Percentiles rank a stretch among this genome's conserved stretches.
These are phyloP conservation scores for Tolmerus cingulatus DNA, from an alignment of 2,888 invertebrate species.

Conservation along the genomic window DNA sequence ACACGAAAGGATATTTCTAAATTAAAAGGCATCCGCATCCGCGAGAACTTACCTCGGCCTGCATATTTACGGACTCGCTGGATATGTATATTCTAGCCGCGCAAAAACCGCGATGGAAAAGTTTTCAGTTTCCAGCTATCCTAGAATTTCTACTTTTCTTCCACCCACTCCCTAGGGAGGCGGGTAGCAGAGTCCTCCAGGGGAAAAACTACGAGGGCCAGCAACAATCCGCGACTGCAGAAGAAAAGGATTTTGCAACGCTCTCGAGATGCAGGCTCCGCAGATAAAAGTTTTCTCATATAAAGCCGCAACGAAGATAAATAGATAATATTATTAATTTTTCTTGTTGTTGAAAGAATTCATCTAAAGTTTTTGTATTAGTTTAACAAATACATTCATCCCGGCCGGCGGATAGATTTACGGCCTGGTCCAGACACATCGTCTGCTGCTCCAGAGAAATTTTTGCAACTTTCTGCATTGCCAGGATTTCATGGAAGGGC, in stretches of 20 bases:
- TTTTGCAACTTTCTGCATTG: slow-evolving; percentile 37
- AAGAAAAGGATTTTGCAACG: background rate
- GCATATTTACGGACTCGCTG: slow-evolving; percentile 41
- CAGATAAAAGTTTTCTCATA: slow-evolving; percentile 48
- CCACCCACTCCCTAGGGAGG: background rate
- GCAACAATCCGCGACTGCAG: background rate
- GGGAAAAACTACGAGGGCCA: background rate
- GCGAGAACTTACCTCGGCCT: slow-evolving; percentile 41
- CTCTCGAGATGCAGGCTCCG: slow-evolving; percentile 17
- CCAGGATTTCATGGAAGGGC: background rate
- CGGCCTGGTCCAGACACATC: slow-evolving; percentile 59
- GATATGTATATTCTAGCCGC: slow-evolving; percentile 33
- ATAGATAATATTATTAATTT: slow-evolving; percentile 55
- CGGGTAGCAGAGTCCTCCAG: background rate
- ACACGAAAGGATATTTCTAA: slow-evolving; percentile 44
- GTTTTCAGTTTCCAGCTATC: slow-evolving; percentile 5
- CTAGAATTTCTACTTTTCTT: slow-evolving; percentile 20
- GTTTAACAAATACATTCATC: slow-evolving; percentile 54
- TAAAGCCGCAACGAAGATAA: slow-evolving; percentile 53
- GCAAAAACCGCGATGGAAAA: slow-evolving; percentile 33
- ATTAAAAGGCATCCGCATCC: slow-evolving; percentile 44
- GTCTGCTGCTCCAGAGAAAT: slow-evolving; percentile 53
- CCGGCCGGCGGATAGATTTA: slow-evolving; percentile 57
- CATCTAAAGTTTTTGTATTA: slow-evolving; percentile 54
- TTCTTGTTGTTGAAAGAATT: slow-evolving; percentile 54